Conservation (phyloP, 2,113 vertebrate genomes). For the Nerophis ophidion region DNA sequence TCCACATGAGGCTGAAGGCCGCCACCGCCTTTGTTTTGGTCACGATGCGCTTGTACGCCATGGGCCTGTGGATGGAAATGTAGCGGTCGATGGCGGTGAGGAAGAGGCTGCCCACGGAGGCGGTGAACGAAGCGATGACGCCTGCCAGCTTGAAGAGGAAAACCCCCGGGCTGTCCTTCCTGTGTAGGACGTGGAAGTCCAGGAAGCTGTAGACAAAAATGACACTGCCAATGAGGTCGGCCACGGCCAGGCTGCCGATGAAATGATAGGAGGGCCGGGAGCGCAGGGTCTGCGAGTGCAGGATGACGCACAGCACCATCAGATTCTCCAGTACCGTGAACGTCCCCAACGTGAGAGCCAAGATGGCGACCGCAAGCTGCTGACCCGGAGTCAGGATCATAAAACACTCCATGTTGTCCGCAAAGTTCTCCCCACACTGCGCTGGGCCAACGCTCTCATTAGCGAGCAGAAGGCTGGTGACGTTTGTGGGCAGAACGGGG, state of each 20-base stretch:
- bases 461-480: slow-evolving; percentile 77
- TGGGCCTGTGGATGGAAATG: slow-evolving; percentile 92
- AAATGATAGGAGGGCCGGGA: slow-evolving; percentile 96
- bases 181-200: slow-evolving; percentile 96
- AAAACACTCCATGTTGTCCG: slow-evolving; percentile 97
- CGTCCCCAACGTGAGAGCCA: slow-evolving; percentile 90
- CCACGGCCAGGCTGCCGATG: slow-evolving; percentile 94
- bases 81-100: slow-evolving; percentile 97
- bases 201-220: slow-evolving; percentile 99
- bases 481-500: slow-evolving; percentile 80
- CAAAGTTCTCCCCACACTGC: slow-evolving; percentile 90
- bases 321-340: slow-evolving; percentile 97
- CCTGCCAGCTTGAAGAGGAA: slow-evolving; percentile 96
- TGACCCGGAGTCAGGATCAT: slow-evolving; percentile 96
- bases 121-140: slow-evolving; percentile 95
- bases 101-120: slow-evolving; percentile 95
- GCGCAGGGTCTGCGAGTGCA: slow-evolving; percentile 89
- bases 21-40: slow-evolving; percentile 93
- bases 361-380: slow-evolving; percentile 86
- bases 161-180: slow-evolving; percentile 89
- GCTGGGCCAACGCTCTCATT: slow-evolving; percentile 77
- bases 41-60: slow-evolving; percentile 94
- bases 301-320: slow-evolving; percentile 89
- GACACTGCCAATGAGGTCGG: slow-evolving; percentile 92
- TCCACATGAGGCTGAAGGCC: slow-evolving; percentile 96